Evolutionary conservation across 2,888 invertebrate genomes (phyloP).

Genomic region (Polietes domitor): DNA sequence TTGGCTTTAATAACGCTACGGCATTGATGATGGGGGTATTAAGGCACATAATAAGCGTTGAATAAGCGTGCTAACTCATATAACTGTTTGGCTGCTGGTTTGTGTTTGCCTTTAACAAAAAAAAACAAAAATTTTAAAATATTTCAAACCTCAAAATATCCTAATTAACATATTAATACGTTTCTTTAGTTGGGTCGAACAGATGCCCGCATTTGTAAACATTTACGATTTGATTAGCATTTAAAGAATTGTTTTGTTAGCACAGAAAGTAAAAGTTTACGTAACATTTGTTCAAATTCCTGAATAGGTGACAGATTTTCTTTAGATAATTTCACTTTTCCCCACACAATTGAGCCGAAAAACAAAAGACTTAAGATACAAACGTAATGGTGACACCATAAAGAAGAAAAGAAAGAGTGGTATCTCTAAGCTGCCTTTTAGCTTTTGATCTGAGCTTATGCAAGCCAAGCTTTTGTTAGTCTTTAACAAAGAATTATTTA

Average conservation of each 20-base stretch:
- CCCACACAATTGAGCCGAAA: background rate
- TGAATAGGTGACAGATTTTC: background rate
- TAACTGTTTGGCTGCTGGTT: background rate
- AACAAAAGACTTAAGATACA: constrained; percentile 35
- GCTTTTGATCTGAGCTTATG: background rate
- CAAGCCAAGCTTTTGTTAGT: background rate
- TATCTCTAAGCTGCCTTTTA: background rate
- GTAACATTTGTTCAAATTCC: background rate
- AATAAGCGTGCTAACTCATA: background rate
- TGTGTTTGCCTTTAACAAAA: background rate
- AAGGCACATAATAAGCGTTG: background rate
- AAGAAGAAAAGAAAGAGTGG: background rate
- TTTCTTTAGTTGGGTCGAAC: background rate
- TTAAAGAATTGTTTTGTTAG: background rate
- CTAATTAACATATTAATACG: background rate
- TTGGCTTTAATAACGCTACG: background rate
- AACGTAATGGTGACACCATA: too few relatives aligned
- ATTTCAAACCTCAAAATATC: background rate
- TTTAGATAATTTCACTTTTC: constrained; percentile 53
- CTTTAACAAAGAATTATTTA: background rate
- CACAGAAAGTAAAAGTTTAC: background rate
- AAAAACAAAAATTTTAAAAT: background rate
- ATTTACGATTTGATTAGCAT: background rate
- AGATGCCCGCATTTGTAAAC: background rate
- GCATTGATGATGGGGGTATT: constrained; percentile 1